phyloP scores from a whole-genome alignment of 2,113 vertebrate species.

The Pandion haliaetus region DNA sequence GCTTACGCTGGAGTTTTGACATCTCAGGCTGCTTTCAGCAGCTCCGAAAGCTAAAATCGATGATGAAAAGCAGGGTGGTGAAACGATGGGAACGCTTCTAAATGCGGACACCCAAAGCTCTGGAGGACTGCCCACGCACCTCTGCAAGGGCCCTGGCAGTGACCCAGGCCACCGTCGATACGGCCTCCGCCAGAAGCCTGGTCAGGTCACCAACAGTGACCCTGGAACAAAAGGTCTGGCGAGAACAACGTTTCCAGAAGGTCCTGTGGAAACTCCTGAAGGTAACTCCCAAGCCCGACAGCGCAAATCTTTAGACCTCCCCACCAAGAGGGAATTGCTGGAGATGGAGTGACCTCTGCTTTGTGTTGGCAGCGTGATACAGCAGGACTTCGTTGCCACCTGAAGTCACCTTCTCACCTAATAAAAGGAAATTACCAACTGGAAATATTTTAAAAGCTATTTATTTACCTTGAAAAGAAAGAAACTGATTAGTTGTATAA shows the following conservation, averaged over 20 bases:
- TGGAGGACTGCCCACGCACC: not conserved
- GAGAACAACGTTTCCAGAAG: not conserved
- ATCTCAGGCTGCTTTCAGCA: not conserved
- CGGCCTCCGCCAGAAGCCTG: accelerated
- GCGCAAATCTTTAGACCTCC: too few relatives aligned
- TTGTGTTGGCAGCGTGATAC: not conserved
- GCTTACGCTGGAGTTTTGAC: not conserved
- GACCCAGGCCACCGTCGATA: not conserved
- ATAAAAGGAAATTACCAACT: not conserved
- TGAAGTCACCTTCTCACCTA: not conserved
- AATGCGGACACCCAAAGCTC: accelerated
- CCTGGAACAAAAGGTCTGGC: not conserved
- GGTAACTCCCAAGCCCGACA: not conserved
- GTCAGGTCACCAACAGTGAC: not conserved
- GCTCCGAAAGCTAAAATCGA: not conserved
- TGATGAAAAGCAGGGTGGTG: not conserved
- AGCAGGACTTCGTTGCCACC: not conserved
- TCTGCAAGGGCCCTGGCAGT: accelerated
- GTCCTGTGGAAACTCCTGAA: not conserved
- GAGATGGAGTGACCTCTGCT: not conserved
- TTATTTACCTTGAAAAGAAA: constrained; percentile 72
- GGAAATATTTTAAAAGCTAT: constrained; percentile 55
- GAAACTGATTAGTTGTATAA: constrained; percentile 69
- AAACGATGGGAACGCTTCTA: not conserved
- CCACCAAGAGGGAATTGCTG: not conserved